A percentile compares a stretch with the other conserved stretches of the same genome.
These are phyloP conservation scores for Rhyacophila brunnea DNA, from an alignment of 1,140 invertebrate species.

Conservation along the genomic window DNA sequence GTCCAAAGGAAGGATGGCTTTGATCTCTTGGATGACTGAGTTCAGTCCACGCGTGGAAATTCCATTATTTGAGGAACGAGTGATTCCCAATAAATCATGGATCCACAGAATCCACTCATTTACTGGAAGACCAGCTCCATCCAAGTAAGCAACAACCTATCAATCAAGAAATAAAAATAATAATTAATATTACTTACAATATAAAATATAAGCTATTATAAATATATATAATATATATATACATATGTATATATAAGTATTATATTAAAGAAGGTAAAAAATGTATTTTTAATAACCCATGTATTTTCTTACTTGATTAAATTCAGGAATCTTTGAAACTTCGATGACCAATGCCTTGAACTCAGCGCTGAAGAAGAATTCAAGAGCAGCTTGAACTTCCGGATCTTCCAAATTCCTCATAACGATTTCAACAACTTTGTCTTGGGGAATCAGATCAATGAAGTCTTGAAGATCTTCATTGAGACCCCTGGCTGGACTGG, in stretches of 20 bases:
- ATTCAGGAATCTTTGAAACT: slow-evolving; percentile 4
- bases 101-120: background rate
- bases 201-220: too few species aligned
- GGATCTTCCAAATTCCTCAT: background rate
- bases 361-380: slow-evolving; percentile 4
- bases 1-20: background rate
- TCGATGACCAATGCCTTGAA: background rate
- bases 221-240: too few species aligned
- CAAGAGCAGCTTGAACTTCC: slow-evolving; percentile 4
- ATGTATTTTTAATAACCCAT: too few species aligned
- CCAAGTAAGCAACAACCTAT: background rate
- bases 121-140: background rate
- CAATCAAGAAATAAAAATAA: background rate
- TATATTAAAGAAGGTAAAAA: too few species aligned
- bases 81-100: background rate
- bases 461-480: slow-evolving; percentile 8
- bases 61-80: background rate
- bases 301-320: background rate
- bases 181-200: background rate
- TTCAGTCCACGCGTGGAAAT: background rate
- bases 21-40: slow-evolving; percentile 2
- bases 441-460: background rate
- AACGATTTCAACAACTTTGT: background rate
- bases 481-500: background rate
- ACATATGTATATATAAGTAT: too few species aligned